These are phyloP conservation scores for Phoebastria nigripes DNA, from an alignment of 2,797 vertebrate species.

Conservation along the genomic window DNA sequence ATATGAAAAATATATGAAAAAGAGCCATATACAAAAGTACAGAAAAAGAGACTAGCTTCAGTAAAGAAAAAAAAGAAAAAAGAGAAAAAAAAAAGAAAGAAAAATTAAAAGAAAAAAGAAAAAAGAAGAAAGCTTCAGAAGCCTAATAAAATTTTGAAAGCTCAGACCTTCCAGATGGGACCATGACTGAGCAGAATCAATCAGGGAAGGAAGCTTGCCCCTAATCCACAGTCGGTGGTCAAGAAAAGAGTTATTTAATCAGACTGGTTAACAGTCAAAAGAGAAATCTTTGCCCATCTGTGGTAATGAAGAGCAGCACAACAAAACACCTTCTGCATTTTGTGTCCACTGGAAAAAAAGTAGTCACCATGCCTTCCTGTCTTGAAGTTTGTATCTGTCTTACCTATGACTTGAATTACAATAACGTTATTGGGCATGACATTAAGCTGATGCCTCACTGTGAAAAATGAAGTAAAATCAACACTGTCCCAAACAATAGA, in stretches of 20 bases:
- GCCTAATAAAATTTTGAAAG: not conserved
- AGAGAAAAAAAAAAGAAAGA: not conserved
- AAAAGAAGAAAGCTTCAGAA: not conserved
- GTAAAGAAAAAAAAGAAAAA: not conserved
- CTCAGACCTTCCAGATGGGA: not conserved
- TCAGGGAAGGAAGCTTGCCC: not conserved
- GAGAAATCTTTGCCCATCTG: not conserved
- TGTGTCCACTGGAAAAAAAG: not conserved
- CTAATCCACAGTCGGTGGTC: not conserved
- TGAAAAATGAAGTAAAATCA: not conserved
- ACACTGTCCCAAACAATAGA: not conserved
- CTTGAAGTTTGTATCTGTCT: not conserved
- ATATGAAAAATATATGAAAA: not conserved
- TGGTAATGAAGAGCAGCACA: not conserved
- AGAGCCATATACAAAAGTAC: not conserved
- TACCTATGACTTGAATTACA: not conserved
- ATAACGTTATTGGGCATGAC: not conserved
- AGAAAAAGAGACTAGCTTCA: not conserved
- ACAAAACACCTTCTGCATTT: not conserved
- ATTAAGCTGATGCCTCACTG: not conserved
- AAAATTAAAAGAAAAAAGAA: not conserved
- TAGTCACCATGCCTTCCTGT: not conserved
- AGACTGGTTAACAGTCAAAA: not conserved
- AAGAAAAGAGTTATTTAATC: not conserved
- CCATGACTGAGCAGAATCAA: not conserved